Evolutionary conservation across 2,113 vertebrate genomes (phyloP).

Genomic region (Caracal caracal): DNA sequence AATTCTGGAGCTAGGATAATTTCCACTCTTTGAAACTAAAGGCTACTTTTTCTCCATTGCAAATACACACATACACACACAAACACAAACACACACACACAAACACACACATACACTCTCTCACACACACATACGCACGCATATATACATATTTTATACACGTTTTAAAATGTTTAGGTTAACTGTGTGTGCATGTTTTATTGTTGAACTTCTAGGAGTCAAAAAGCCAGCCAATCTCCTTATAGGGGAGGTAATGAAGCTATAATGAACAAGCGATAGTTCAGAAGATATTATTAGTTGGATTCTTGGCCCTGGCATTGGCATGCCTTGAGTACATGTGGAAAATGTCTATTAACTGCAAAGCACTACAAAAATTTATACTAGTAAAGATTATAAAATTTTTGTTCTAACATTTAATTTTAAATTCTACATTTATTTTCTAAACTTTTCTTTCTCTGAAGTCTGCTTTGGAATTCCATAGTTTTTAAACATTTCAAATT

Average conservation of each 20-base stretch:
- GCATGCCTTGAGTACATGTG: not conserved
- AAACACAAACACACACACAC: not conserved
- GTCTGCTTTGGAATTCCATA: slow-evolving; percentile 19
- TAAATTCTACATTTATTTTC: slow-evolving; percentile 53
- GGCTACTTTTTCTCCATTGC: slow-evolving; percentile 4
- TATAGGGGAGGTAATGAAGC: not conserved
- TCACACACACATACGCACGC: not conserved
- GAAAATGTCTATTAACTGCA: slow-evolving; percentile 30
- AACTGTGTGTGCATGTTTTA: not conserved
- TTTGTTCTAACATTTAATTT: slow-evolving; percentile 34
- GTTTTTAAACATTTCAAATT: slow-evolving; percentile 23
- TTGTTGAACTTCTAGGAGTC: not conserved
- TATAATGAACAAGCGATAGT: not conserved
- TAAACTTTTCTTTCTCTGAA: slow-evolving; percentile 33
- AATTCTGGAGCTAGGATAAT: not conserved
- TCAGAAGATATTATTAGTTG: not conserved
- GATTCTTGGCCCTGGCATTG: not conserved
- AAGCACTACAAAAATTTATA: slow-evolving; percentile 19
- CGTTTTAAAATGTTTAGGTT: not conserved
- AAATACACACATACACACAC: not conserved
- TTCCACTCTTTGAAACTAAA: not conserved
- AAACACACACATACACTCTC: not conserved
- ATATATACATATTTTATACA: not conserved
- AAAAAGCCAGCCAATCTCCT: not conserved
- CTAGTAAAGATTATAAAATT: slow-evolving; percentile 20